Conservation (phyloP, 2,113 vertebrate genomes). For the Lepus americanus region DNA sequence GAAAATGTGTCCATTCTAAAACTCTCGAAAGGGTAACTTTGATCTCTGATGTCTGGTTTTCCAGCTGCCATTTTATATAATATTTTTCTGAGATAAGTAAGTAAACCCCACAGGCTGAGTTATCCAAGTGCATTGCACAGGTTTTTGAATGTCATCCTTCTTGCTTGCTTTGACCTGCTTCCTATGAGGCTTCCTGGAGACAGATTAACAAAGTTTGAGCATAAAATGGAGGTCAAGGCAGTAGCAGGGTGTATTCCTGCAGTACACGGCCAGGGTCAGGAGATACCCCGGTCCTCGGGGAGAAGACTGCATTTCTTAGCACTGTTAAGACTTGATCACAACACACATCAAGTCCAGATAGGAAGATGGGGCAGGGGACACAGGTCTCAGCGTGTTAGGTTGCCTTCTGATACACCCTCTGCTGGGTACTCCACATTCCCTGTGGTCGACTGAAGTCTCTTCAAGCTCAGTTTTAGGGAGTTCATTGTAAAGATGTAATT, state of each 20-base stretch:
- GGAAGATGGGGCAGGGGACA: neutral
- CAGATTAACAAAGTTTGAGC: neutral
- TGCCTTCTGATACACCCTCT: neutral
- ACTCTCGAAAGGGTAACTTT: neutral
- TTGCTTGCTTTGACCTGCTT: neutral
- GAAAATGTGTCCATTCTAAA: neutral
- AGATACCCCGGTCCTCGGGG: neutral
- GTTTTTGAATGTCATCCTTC: neutral
- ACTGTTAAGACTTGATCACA: neutral
- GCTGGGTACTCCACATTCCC: no score
- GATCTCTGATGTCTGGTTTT: neutral
- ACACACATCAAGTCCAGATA: neutral
- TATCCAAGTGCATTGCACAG: neutral
- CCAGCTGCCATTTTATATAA: neutral
- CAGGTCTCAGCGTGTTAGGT: neutral
- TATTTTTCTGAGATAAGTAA: conserved; percentile 21
- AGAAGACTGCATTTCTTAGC: neutral
- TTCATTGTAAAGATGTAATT: neutral
- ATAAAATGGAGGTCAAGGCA: neutral
- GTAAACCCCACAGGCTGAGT: neutral
- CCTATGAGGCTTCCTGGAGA: neutral
- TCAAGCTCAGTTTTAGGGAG: neutral
- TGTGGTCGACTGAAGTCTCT: neutral
- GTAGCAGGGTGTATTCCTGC: neutral
- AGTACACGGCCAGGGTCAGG: accelerated